These are phyloP conservation scores for Polypedilum pembai DNA, from an alignment of 1,140 invertebrate species.

Conservation along the genomic window DNA sequence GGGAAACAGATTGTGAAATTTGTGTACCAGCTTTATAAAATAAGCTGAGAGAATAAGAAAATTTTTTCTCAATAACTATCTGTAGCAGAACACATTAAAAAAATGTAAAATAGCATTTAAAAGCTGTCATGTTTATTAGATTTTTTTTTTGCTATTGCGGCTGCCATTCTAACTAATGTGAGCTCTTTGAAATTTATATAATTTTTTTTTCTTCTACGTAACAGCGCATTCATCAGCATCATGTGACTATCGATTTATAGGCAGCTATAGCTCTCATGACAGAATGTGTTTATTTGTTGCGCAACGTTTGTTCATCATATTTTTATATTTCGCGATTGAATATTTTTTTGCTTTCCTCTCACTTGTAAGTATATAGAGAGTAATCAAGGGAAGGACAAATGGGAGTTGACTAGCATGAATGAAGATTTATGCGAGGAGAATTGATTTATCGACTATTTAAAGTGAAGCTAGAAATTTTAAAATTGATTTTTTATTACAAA, in stretches of 20 bases:
- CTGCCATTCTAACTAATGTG: neutral
- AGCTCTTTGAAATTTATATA: neutral
- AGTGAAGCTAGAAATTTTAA: neutral
- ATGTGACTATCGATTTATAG: slow-evolving; percentile 6
- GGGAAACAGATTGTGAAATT: neutral
- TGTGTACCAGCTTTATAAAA: neutral
- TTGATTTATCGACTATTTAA: neutral
- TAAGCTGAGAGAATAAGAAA: no score
- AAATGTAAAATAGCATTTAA: neutral
- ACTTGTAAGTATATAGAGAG: neutral
- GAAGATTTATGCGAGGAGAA: neutral
- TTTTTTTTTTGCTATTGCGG: neutral
- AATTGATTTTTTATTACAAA: neutral
- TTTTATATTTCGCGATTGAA: neutral
- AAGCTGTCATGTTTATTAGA: neutral
- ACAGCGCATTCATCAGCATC: neutral
- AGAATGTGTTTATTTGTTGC: neutral
- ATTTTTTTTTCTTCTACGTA: neutral
- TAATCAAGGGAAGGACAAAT: neutral
- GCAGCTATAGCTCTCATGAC: neutral
- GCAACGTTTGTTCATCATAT: neutral
- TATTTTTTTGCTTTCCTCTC: no score
- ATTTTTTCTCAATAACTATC: no score
- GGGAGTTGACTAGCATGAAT: neutral
- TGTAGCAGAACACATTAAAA: no score